Evolutionary conservation across 2,797 vertebrate genomes (phyloP).

Genomic region (Notoglanidium macrostoma): DNA sequence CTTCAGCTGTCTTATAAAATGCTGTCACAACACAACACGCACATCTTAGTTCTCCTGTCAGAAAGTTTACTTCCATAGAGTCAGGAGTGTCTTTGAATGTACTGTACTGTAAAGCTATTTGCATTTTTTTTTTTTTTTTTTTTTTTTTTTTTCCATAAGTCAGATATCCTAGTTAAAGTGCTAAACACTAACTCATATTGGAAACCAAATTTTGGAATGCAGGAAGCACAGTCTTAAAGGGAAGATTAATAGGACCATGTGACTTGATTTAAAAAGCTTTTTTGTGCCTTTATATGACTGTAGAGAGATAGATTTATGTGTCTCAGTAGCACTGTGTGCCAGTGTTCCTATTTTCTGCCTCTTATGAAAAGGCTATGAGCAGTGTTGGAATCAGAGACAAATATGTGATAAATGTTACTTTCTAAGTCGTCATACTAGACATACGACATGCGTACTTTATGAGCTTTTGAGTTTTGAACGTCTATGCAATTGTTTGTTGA

Average conservation of each 20-base stretch:
- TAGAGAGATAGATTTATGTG: slow-evolving; percentile 5
- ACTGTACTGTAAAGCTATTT: slow-evolving; percentile 27
- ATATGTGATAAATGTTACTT: neutral
- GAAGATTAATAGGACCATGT: neutral
- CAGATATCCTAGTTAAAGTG: neutral
- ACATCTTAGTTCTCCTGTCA: slow-evolving; percentile 63
- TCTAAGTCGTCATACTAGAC: slow-evolving; percentile 11
- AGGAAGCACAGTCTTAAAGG: slow-evolving; percentile 9
- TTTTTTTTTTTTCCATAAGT: neutral
- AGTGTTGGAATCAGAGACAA: neutral
- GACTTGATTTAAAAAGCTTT: slow-evolving; percentile 2
- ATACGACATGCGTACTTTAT: neutral
- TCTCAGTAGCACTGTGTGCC: slow-evolving; percentile 9
- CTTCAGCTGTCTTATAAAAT: slow-evolving; percentile 60
- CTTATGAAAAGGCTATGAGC: neutral
- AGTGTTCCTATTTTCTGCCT: slow-evolving; percentile 2
- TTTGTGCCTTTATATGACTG: slow-evolving; percentile 17
- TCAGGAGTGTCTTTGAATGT: slow-evolving; percentile 22
- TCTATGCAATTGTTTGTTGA: slow-evolving; percentile 24
- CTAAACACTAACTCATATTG: neutral
- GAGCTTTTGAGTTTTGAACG: neutral
- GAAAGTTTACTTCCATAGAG: slow-evolving; percentile 13
- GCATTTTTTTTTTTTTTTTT: neutral
- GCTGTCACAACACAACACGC: slow-evolving; percentile 72
- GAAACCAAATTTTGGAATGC: neutral